Evolutionary conservation across 2,888 invertebrate species (phyloP).

Genomic region (Nemotelus pantherinus): DNA sequence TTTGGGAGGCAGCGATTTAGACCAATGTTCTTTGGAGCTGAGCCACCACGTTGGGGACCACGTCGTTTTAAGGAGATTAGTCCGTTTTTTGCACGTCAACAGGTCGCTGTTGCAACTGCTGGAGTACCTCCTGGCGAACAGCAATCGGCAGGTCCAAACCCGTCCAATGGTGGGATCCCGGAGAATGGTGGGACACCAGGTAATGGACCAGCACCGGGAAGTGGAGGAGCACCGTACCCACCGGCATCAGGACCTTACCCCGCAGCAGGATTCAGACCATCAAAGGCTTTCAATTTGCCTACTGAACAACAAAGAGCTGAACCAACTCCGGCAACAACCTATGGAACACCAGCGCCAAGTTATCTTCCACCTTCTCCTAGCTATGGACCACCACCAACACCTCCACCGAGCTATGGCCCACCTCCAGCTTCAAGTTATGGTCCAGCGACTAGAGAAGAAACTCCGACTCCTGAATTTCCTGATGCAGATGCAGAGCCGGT

Average conservation of each 20-base stretch:
- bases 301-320: neutral
- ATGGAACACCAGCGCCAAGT: constrained; percentile 27
- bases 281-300: constrained; percentile 25
- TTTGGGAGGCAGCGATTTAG: constrained; percentile 18
- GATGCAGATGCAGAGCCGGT: constrained; percentile 28
- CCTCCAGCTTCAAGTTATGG: constrained; percentile 1
- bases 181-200: neutral
- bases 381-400: constrained; percentile 22
- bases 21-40: constrained; percentile 12
- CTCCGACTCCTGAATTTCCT: constrained; percentile 1
- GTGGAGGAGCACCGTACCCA: constrained; percentile 1
- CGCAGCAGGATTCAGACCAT: constrained; percentile 20
- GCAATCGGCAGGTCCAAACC: neutral
- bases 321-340: constrained; percentile 25
- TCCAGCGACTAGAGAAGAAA: constrained; percentile 19
- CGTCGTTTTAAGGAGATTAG: neutral
- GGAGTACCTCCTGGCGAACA: neutral
- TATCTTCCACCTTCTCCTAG: constrained; percentile 16
- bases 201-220: neutral
- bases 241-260: constrained; percentile 27
- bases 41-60: constrained; percentile 15
- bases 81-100: constrained; percentile 24
- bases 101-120: constrained; percentile 21
- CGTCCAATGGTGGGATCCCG: neutral
- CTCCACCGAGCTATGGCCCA: constrained; percentile 22